Percentiles rank a stretch among this genome's conserved stretches.
Conservation (phyloP, 2,797 vertebrate genomes). For the Calcarius lapponicus region DNA sequence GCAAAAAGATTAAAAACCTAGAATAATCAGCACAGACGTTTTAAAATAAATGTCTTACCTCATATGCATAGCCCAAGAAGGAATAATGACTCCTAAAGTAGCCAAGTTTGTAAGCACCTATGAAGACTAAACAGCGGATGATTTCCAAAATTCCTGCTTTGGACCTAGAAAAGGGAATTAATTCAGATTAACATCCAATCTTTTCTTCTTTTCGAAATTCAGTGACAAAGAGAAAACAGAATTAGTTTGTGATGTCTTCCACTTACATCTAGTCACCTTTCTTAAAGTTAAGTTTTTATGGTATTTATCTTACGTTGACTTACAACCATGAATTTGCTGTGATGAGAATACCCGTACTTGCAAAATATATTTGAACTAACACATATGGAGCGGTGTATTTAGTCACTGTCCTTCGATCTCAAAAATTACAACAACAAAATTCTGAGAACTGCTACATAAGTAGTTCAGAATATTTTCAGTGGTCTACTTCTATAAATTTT, state of each 20-base stretch:
- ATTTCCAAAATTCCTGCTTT: constrained; percentile 79
- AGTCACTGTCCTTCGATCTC: not conserved
- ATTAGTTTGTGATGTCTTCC: not conserved
- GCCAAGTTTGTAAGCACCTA: constrained; percentile 69
- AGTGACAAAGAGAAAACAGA: not conserved
- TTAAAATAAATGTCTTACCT: constrained; percentile 78
- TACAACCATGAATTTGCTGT: not conserved
- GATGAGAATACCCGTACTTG: not conserved
- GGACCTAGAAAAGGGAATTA: constrained; percentile 70
- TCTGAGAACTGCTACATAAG: not conserved
- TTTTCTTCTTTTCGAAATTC: not conserved
- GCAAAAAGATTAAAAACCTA: not conserved
- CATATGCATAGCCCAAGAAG: constrained; percentile 68
- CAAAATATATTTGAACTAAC: not conserved
- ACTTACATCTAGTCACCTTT: not conserved
- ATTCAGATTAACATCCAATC: not conserved
- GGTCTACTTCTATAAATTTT: not conserved
- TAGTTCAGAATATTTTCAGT: not conserved
- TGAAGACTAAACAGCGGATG: constrained; percentile 79
- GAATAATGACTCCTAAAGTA: constrained; percentile 72
- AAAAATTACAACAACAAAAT: not conserved
- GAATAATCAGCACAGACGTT: not conserved
- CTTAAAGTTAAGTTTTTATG: not conserved
- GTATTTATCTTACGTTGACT: not conserved
- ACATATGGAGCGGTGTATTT: not conserved